A percentile compares a stretch with the other conserved stretches of the same genome.
These are phyloP conservation scores for Acanthochromis polyacanthus DNA, from an alignment of 2,113 vertebrate genomes.

Conservation along the genomic window DNA sequence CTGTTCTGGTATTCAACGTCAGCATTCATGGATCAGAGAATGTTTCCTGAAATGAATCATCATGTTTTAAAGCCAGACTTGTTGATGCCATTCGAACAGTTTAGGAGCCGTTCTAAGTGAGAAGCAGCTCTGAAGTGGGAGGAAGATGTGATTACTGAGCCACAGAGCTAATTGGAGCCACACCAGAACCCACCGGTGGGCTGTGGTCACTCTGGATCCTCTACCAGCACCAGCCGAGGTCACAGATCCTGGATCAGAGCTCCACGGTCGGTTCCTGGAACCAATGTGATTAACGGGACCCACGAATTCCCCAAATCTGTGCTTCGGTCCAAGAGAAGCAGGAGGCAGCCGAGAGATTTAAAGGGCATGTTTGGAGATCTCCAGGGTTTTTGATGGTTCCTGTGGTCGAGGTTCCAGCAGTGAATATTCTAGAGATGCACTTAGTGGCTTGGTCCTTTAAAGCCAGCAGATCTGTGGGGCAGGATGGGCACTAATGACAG, in stretches of 20 bases:
- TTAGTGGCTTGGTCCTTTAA: conserved; percentile 59
- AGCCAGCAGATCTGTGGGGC: conserved; percentile 38
- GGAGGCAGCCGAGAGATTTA: conserved; percentile 52
- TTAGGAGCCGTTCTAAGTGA: conserved; percentile 52
- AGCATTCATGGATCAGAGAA: background rate
- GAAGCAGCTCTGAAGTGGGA: conserved; percentile 59
- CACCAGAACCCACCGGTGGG: conserved; percentile 31
- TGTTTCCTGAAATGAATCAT: conserved; percentile 25
- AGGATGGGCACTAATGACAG: conserved; percentile 64
- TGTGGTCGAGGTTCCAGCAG: conserved; percentile 60
- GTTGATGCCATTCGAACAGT: conserved; percentile 43
- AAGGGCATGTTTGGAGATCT: conserved; percentile 60
- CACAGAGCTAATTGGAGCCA: conserved; percentile 67
- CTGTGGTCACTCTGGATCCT: conserved; percentile 42
- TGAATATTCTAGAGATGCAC: conserved; percentile 60
- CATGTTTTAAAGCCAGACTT: conserved; percentile 3
- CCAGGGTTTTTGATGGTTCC: conserved; percentile 52
- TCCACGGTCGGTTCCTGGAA: conserved; percentile 46
- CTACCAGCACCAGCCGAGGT: conserved; percentile 41
- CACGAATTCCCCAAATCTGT: conserved; percentile 40
- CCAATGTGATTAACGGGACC: conserved; percentile 49
- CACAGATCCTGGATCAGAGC: conserved; percentile 43
- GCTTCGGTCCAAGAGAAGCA: conserved; percentile 64
- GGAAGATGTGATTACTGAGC: conserved; percentile 63
- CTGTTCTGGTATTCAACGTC: conserved; percentile 10